A percentile compares a stretch with the other conserved stretches of the same genome.
Conservation (phyloP, 2,797 vertebrate genomes). For the Antrozous pallidus region DNA sequence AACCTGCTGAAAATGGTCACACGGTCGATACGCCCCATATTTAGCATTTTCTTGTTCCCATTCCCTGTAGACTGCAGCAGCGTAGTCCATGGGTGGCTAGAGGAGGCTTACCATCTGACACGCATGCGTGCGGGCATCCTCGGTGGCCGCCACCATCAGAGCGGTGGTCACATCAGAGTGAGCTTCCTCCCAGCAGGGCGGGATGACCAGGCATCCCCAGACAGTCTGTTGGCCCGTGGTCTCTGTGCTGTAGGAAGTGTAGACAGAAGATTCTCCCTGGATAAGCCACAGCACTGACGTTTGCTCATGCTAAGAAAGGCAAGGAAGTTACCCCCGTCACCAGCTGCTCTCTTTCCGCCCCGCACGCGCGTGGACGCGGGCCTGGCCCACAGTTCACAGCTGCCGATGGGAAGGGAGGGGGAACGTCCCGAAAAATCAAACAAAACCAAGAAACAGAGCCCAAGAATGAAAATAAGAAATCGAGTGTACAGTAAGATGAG, state of each 20-base stretch:
- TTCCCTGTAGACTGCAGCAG: not conserved
- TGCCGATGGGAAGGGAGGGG: not conserved
- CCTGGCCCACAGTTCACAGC: not conserved
- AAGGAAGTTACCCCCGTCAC: not conserved
- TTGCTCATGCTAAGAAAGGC: not conserved
- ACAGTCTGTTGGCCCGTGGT: not conserved
- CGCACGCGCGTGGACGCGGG: rapidly evolving
- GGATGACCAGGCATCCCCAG: not conserved
- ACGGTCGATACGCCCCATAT: not conserved
- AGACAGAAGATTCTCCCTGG: not conserved
- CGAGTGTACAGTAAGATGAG: not conserved
- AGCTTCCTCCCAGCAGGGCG: not conserved
- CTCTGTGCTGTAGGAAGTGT: not conserved
- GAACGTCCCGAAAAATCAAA: not conserved
- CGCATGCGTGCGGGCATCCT: not conserved
- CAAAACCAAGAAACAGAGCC: not conserved
- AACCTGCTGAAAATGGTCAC: not conserved
- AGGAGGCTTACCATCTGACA: not conserved
- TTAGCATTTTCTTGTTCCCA: not conserved
- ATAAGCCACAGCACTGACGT: not conserved
- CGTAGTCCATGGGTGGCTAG: not conserved
- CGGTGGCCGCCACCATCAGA: not conserved
- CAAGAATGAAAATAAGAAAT: not conserved
- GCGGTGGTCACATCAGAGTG: not conserved
- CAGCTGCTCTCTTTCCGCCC: not conserved